These are phyloP conservation scores for Ochotona curzoniae DNA, from an alignment of 2,113 vertebrate genomes.

Conservation along the genomic window DNA sequence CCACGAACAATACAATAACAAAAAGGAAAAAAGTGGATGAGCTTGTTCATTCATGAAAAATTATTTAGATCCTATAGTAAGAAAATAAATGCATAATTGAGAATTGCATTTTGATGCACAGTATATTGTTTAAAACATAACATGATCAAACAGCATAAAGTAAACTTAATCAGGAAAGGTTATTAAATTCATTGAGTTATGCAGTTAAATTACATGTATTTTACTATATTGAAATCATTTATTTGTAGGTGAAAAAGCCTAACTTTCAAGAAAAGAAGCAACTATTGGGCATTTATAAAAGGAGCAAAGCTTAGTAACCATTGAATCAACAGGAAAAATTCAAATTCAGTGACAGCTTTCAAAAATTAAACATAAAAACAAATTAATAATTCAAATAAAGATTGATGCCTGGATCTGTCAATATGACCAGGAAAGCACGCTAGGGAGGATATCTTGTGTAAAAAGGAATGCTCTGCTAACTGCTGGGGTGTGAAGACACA, in stretches of 20 bases:
- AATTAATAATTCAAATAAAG: neutral
- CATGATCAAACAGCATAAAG: neutral
- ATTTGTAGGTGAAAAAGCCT: neutral
- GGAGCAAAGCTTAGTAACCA: neutral
- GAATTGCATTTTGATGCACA: conserved; percentile 41
- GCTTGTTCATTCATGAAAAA: conserved; percentile 18
- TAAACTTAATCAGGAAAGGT: conserved; percentile 40
- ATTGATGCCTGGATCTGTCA: neutral
- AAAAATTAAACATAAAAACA: conserved; percentile 39
- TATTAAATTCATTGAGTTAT: conserved; percentile 48
- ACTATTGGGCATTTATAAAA: conserved; percentile 47
- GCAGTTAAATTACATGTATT: conserved; percentile 44
- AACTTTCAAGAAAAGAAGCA: conserved; percentile 53
- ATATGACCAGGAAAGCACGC: neutral
- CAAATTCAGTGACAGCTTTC: neutral
- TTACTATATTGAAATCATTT: conserved; percentile 39
- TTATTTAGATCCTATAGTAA: neutral
- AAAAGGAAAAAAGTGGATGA: neutral
- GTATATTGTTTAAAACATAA: conserved; percentile 45
- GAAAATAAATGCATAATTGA: neutral
- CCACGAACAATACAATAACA: neutral
- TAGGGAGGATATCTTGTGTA: neutral
- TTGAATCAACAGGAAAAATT: neutral
- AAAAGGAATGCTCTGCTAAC: neutral
- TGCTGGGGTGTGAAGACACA: neutral